phyloP scores from a whole-genome alignment of 92 coral and sea anemone species.

The Montipora capitata region DNA sequence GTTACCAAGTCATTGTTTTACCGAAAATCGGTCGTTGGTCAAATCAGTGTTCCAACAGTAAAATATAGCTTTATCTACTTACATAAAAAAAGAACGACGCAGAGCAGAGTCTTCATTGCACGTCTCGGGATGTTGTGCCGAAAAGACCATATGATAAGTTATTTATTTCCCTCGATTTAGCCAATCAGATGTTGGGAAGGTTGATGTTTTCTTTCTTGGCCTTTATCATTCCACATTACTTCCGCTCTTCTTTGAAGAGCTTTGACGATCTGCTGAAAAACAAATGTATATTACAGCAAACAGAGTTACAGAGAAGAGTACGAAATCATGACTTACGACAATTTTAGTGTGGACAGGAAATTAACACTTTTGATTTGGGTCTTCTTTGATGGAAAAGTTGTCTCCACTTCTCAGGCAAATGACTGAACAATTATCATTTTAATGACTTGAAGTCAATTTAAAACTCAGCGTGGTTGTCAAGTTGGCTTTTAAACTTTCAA shows the following conservation, averaged over 20 bases:
- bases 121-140: background rate
- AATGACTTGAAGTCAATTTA: no score
- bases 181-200: constrained; percentile 19
- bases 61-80: background rate
- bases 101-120: constrained; percentile 20
- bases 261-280: background rate
- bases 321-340: no score
- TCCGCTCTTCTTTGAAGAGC: background rate
- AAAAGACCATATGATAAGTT: constrained; percentile 13
- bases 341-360: no score
- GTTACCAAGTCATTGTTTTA: background rate
- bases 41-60: background rate
- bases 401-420: no score
- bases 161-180: constrained; percentile 1
- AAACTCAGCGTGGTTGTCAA: no score
- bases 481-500: no score
- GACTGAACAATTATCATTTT: no score
- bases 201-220: background rate
- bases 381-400: no score
- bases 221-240: constrained; percentile 2
- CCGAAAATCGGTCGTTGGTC: background rate
- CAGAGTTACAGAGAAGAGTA: no score
- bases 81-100: constrained; percentile 14
- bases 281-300: no score
- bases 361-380: no score